Evolutionary conservation across 2,888 invertebrate genomes (phyloP), one percentile per base, ranked within the genome.

Genomic region (Drosophila villosipedis): DNA sequence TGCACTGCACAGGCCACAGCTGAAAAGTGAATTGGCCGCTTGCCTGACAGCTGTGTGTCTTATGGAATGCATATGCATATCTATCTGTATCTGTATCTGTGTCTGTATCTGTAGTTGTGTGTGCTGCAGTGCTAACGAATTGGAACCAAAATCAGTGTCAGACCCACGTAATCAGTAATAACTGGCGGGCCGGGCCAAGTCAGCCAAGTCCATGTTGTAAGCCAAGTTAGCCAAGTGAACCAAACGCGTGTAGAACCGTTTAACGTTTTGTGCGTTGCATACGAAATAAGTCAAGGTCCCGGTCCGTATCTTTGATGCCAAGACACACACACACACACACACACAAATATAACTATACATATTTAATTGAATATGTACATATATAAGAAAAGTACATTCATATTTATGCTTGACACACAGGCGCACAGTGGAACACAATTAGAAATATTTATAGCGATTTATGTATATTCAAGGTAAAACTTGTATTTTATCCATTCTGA

Each of bases 271-370:
- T 86, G 85, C 30, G 57, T 31, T 78, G 85, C 81, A 85, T 85
- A 89, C 89, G 63, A 61, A 90, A 86, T 90, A 90, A 85, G 85
- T 89, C 85, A 85, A 90, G 91, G 89, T 75, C 76, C 74, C 75
- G 49, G 49, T 66, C n/a, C 37, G 30, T 57, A 57, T 41, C 73
- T 55, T 58, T 73, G 62, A 68, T 62, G 61, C 71, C 65, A 65
- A 66, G 37, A 14, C 31, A 39, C 28, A 22, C 43, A 33, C 43
- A 33, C 43, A 35, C 14, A 33, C 43, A 33, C 43, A 14, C 31
- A 39, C 28, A 25, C 43, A 33, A 39, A 50, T 37, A 47, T 22
- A 55, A 39, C 43, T 14, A 4, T 4, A 53, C 31, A 33, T 33
- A 33, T 25, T 49, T 53, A 49, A 39, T 22, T 6, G 22, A 22